These are phyloP conservation scores for Lepus europaeus DNA, from an alignment of 2,113 vertebrate genomes.

Conservation along the genomic window DNA sequence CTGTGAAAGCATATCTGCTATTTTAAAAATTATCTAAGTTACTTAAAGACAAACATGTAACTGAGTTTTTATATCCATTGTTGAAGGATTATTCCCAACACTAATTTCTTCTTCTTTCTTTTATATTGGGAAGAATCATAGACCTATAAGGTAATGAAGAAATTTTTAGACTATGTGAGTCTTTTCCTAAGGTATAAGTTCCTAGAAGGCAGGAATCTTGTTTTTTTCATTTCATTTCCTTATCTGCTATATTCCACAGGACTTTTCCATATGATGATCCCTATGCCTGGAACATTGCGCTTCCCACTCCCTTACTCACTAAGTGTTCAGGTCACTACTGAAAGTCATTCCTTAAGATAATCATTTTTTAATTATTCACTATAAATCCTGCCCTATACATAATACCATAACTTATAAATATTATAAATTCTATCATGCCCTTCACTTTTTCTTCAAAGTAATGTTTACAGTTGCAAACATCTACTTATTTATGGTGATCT, in stretches of 20 bases:
- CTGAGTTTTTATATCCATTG: conserved; percentile 31
- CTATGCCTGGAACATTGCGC: neutral
- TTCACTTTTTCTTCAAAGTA: conserved; percentile 44
- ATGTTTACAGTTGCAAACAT: conserved; percentile 26
- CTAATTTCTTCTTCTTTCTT: conserved; percentile 64
- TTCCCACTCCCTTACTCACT: neutral
- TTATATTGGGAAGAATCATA: conserved; percentile 54
- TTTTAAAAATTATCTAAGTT: conserved; percentile 25
- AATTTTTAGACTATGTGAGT: neutral
- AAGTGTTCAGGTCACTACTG: neutral
- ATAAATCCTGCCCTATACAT: neutral
- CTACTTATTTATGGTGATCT: conserved; percentile 27
- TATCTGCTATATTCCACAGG: neutral
- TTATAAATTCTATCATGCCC: neutral
- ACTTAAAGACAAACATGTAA: conserved; percentile 41
- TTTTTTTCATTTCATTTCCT: conserved; percentile 20
- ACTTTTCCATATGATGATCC: neutral
- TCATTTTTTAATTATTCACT: conserved; percentile 19
- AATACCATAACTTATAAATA: neutral
- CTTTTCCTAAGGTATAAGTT: neutral
- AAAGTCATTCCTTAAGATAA: conserved; percentile 44
- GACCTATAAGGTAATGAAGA: neutral
- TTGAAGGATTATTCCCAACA: conserved; percentile 46
- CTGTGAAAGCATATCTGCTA: conserved; percentile 58
- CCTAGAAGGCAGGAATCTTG: conserved; percentile 3